Conservation (phyloP, 2,797 vertebrate genomes). For the Emys orbicularis region DNA sequence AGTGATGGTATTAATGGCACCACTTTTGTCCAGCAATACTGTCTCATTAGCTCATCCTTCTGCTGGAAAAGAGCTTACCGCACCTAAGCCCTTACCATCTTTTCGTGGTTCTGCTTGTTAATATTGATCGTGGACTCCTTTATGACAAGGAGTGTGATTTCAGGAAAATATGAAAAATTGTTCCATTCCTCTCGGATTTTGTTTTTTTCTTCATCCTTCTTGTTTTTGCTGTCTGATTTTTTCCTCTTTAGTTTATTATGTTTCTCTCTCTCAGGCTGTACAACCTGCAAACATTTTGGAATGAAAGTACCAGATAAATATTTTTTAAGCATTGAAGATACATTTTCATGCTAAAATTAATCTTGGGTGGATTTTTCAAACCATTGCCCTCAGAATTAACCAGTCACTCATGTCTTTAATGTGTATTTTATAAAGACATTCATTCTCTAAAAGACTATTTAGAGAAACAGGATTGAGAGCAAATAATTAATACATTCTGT, state of each 20-base stretch:
- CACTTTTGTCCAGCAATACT: background rate
- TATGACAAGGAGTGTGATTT: conserved; percentile 95
- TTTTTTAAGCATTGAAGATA: background rate
- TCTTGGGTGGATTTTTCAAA: background rate
- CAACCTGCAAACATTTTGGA: conserved; percentile 75
- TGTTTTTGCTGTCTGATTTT: conserved; percentile 86
- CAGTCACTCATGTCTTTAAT: background rate
- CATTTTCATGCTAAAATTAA: background rate
- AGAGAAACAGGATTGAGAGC: background rate
- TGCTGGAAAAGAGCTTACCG: fast-evolving
- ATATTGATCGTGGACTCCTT: conserved; percentile 90
- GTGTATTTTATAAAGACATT: background rate
- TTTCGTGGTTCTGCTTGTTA: conserved; percentile 95
- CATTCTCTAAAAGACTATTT: background rate
- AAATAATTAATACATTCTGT: background rate
- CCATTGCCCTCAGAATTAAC: background rate
- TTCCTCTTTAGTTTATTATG: conserved; percentile 87
- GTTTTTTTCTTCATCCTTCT: conserved; percentile 83
- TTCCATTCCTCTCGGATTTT: conserved; percentile 83
- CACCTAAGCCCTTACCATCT: conserved; percentile 86
- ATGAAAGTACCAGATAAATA: background rate
- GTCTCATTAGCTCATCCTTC: fast-evolving
- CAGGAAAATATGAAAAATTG: conserved; percentile 93
- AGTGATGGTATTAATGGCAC: background rate
- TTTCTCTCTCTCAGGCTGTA: conserved; percentile 86